These are phyloP conservation scores for Nicator chloris DNA, from an alignment of 2,113 vertebrate species.

Conservation along the genomic window DNA sequence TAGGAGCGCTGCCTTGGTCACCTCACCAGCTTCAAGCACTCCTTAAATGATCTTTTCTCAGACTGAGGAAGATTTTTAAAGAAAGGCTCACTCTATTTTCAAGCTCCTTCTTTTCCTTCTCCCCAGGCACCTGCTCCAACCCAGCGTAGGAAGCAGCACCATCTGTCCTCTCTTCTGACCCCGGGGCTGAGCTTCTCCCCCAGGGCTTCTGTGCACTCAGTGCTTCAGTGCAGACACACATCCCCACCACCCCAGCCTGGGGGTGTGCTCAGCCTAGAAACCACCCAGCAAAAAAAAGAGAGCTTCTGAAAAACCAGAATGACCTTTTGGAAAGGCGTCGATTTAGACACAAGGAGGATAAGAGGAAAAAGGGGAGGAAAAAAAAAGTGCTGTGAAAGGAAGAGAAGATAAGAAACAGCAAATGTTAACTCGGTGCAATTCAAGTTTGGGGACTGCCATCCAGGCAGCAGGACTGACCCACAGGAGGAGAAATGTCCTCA, in stretches of 20 bases:
- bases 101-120: not conserved
- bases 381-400: not conserved
- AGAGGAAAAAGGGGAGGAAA: not conserved
- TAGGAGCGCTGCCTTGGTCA: not conserved
- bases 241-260: not conserved
- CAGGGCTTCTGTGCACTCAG: accelerated
- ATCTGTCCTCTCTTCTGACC: conserved; percentile 31
- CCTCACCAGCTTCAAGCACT: not conserved
- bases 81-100: not conserved
- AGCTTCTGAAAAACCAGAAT: not conserved
- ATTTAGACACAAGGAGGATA: not conserved
- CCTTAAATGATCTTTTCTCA: not conserved
- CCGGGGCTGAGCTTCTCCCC: not conserved
- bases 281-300: not conserved
- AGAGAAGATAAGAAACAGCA: not conserved
- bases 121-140: not conserved
- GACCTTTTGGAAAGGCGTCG: not conserved
- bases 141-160: not conserved
- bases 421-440: not conserved
- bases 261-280: not conserved
- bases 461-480: not conserved
- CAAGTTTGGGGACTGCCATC: not conserved
- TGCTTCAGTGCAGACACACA: not conserved
- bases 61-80: not conserved
- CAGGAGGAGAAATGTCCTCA: not conserved